Percentiles rank a stretch among this genome's conserved stretches.
phyloP scores from a whole-genome alignment of 2,888 invertebrate species.

The Watsonalla binaria region DNA sequence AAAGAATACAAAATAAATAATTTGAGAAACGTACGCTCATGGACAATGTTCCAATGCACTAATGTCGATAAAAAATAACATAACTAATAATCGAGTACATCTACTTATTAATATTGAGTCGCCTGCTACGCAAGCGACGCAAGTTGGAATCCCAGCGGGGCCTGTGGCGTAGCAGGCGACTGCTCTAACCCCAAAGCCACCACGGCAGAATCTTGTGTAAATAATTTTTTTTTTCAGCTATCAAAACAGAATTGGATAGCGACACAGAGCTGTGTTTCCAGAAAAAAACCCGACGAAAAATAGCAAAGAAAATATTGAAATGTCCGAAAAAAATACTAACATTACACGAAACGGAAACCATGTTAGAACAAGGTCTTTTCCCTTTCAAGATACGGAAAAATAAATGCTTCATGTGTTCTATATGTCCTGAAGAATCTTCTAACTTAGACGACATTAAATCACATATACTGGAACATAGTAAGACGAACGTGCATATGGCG shows the following conservation, averaged over 20 bases:
- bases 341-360: conserved; percentile 41
- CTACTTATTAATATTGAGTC: too few relatives aligned
- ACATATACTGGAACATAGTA: conserved; percentile 50
- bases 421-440: conserved; percentile 51
- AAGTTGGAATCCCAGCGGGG: too few relatives aligned
- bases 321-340: conserved; percentile 32
- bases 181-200: too few relatives aligned
- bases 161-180: too few relatives aligned
- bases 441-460: conserved; percentile 48
- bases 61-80: too few relatives aligned
- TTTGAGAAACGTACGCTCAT: too few relatives aligned
- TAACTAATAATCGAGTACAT: too few relatives aligned
- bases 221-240: conserved; percentile 30
- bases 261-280: conserved; percentile 32
- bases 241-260: conserved; percentile 42
- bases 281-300: conserved; percentile 30
- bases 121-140: too few relatives aligned
- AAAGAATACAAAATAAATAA: too few relatives aligned
- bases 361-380: conserved; percentile 53
- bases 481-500: conserved; percentile 45
- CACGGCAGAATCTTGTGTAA: too few relatives aligned
- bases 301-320: conserved; percentile 26
- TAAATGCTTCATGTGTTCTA: conserved; percentile 42
- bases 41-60: too few relatives aligned
- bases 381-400: conserved; percentile 63